phyloP scores from a whole-genome alignment of 2,113 vertebrate genomes.

The Varanus komodoensis region DNA sequence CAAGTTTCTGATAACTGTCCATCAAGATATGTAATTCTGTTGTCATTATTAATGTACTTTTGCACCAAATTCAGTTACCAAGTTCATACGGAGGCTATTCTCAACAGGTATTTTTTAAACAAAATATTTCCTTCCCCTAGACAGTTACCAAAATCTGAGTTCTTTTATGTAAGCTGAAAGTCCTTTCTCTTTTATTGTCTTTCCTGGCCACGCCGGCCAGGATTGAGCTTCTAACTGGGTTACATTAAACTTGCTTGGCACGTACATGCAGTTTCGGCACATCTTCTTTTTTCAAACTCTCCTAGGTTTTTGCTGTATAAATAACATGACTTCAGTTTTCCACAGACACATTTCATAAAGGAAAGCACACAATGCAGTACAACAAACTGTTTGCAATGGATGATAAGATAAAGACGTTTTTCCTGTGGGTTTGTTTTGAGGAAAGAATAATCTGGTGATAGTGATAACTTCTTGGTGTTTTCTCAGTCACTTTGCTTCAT shows the following conservation, averaged over 20 bases:
- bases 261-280: neutral
- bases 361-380: constrained; percentile 55
- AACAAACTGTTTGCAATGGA: constrained; percentile 56
- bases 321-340: constrained; percentile 48
- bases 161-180: neutral
- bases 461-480: constrained; percentile 40
- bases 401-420: constrained; percentile 68
- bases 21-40: neutral
- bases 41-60: neutral
- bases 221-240: neutral
- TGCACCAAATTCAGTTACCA: neutral
- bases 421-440: constrained; percentile 50
- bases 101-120: neutral
- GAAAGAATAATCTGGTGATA: constrained; percentile 38
- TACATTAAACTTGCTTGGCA: neutral
- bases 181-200: neutral
- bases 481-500: constrained; percentile 53
- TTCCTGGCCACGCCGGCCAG: neutral
- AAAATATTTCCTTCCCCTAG: neutral
- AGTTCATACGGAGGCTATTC: neutral
- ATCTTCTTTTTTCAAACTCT: neutral
- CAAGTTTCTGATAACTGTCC: neutral
- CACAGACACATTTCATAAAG: constrained; percentile 37
- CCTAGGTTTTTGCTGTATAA: neutral
- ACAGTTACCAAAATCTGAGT: neutral